Base-by-base conservation (phyloP, 2,113 vertebrate genomes). In the Lichenostomus cassidix region DNA sequence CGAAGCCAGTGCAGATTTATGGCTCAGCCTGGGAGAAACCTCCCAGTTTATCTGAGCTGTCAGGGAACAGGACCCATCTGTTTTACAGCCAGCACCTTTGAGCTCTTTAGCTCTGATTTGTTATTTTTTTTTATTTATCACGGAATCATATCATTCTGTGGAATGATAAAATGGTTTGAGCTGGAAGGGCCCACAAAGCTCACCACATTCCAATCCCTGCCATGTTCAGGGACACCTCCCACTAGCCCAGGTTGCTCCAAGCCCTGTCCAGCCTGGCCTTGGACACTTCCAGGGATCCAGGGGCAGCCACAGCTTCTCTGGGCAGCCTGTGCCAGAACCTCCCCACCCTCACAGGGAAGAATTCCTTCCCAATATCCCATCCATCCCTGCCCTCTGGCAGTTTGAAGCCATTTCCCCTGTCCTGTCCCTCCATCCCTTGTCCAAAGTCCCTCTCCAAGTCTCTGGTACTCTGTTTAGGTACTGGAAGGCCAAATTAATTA, bases 161-260 rank as follows among this genome's bases (percentile, higher is more conserved):
- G 27, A 37, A 28, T 42, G 31, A 70, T 63, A 13, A 53, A 77
- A 63, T 28, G 6, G 27, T 44, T 44, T 63, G 35, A 23, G 12
- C 10, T 77, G 56, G 31, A 77, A 63, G 4, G 35, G 3, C 11
- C 9, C 7, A 24, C 23, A 28, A 63, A 50, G 2, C 6, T 8
- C 15, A 42, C 24, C 49, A 16, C 12, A 18, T 63, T 35, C 41
- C 44, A 24, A 1, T 0, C 37, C 15, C 10, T 74, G 27, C 12
- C 21, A 7, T 10, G 22, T 11, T 4, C 25, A 69, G 12, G 35
- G 49, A 42, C 49, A 49, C 0, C 3, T 56, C 4, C 12, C 64
- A 37, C 64, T 2, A 0, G 0, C n/a, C n/a, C n/a, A 37, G 41
- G 4, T 0, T 8, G 13, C 7, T 63, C 64, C 79, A 70, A 83